Percentiles rank a stretch among this genome's conserved stretches.
These are phyloP conservation scores for Phragmatobia fuliginosa DNA, from an alignment of 2,888 invertebrate species.

Conservation along the genomic window DNA sequence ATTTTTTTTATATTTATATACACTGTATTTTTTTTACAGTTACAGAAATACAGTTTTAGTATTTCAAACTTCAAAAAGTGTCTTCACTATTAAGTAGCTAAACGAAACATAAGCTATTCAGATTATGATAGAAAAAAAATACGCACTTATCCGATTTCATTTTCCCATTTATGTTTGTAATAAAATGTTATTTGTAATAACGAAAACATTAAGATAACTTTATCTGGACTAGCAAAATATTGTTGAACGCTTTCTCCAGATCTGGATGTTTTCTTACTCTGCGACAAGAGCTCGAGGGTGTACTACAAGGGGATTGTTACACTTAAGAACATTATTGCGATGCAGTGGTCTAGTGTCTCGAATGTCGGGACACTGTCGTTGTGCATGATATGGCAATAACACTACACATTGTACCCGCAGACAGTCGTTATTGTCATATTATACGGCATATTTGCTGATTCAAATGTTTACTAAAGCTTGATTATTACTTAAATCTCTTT, in stretches of 20 bases:
- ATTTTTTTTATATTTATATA: too few relatives aligned
- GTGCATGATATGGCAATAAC: constrained; percentile 71
- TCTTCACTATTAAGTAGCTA: not conserved
- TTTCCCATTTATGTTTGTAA: constrained; percentile 11
- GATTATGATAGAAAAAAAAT: not conserved
- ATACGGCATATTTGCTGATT: constrained; percentile 53
- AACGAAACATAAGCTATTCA: constrained; percentile 1
- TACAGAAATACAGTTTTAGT: too few relatives aligned
- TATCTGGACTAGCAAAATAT: constrained; percentile 39
- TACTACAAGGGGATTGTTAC: constrained; percentile 61
- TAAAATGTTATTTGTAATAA: constrained; percentile 19
- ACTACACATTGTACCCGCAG: constrained; percentile 65
- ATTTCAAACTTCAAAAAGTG: not conserved
- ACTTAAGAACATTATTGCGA: constrained; percentile 73
- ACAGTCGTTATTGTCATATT: constrained; percentile 62
- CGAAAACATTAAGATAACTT: constrained; percentile 27
- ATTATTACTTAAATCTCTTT: constrained; percentile 41
- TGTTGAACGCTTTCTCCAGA: constrained; percentile 26
- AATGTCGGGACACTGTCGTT: constrained; percentile 57
- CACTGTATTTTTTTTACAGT: too few relatives aligned
- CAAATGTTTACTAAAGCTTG: constrained; percentile 52
- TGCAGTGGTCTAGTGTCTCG: constrained; percentile 59
- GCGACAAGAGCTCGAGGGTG: constrained; percentile 47
- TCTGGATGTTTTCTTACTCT: constrained; percentile 38
- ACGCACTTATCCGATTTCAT: constrained; percentile 16